Conservation (phyloP, 2,888 invertebrate species). For the Drosophila yooni region DNA sequence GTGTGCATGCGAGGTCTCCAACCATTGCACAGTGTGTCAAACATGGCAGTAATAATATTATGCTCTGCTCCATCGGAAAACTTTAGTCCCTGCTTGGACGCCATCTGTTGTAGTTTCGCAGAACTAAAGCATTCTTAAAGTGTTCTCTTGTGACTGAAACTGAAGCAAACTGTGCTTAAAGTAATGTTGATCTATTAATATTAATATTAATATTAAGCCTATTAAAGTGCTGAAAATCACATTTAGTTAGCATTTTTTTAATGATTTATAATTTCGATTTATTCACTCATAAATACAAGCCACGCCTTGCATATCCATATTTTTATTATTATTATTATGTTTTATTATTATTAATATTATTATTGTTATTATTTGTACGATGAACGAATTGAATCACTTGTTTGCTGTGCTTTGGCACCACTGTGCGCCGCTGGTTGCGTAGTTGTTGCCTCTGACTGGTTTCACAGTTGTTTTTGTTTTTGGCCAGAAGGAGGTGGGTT, state of each 20-base stretch:
- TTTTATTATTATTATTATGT: no score
- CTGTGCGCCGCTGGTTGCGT: conserved; percentile 50
- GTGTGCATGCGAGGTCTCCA: conserved; percentile 17
- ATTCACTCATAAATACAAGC: no score
- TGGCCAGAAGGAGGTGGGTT: neutral
- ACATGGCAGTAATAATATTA: neutral
- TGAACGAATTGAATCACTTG: neutral
- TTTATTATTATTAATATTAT: no score
- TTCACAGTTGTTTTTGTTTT: conserved; percentile 31
- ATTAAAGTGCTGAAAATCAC: no score
- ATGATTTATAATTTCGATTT: no score
- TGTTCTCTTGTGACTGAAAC: neutral
- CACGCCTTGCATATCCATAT: no score
- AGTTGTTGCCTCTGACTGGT: conserved; percentile 52
- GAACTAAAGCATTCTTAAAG: neutral
- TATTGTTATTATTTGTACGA: no score
- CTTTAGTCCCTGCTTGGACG: neutral
- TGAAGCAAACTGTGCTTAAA: neutral
- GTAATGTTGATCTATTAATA: neutral
- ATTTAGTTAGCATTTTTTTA: no score
- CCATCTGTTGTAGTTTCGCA: neutral
- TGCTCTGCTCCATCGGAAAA: neutral
- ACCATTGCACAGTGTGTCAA: conserved; percentile 46
- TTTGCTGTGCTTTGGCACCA: conserved; percentile 9
- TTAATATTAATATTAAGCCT: no score